These are phyloP conservation scores for Drosophila mettleri DNA, from an alignment of 2,888 invertebrate species.

Conservation along the genomic window DNA sequence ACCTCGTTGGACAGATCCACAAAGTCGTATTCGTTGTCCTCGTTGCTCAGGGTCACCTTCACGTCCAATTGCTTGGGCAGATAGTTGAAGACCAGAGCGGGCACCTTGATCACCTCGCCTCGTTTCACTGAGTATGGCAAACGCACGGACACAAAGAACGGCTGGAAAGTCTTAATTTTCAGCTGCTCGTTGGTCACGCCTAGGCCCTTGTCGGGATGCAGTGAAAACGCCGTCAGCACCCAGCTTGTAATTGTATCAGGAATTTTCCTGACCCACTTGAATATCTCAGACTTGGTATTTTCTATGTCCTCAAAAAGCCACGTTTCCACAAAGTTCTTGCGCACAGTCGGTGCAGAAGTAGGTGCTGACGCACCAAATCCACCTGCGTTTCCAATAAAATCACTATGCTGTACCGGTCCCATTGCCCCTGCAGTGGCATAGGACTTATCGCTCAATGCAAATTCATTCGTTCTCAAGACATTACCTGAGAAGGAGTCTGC, in stretches of 20 bases:
- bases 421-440: not conserved
- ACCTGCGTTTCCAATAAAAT: not conserved
- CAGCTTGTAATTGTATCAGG: conserved; percentile 94
- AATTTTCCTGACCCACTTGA: conserved; percentile 86
- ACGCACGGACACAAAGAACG: conserved; percentile 93
- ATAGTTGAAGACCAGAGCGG: conserved; percentile 95
- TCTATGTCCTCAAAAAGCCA: conserved; percentile 87
- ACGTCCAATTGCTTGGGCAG: conserved; percentile 90
- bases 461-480: conserved; percentile 45
- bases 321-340: conserved; percentile 90
- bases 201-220: conserved; percentile 90
- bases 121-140: conserved; percentile 95
- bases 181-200: conserved; percentile 89
- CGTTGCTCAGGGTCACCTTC: conserved; percentile 92
- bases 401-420: not conserved
- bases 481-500: conserved; percentile 33
- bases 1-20: conserved; percentile 94
- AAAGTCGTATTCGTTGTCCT: conserved; percentile 92
- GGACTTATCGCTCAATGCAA: not conserved
- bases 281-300: conserved; percentile 68
- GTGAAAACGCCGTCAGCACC: conserved; percentile 92
- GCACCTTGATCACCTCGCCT: conserved; percentile 94
- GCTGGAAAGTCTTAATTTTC: conserved; percentile 90
- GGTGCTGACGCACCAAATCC: not conserved
- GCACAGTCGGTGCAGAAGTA: conserved; percentile 61